phyloP scores from a whole-genome alignment of 2,888 invertebrate species.

The Conomelus anceps region DNA sequence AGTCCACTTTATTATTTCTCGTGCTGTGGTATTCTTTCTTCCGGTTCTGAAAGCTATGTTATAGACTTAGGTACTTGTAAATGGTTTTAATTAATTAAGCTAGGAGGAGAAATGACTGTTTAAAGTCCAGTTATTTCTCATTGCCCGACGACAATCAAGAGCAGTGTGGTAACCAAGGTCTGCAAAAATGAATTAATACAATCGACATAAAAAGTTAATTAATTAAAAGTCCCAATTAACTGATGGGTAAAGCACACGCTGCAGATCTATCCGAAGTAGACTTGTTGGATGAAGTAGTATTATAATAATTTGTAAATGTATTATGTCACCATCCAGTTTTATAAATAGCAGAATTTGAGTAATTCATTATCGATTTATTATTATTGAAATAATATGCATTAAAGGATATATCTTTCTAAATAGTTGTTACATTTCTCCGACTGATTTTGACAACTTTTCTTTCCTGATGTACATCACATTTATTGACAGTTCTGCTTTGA shows the following conservation, averaged over 20 bases:
- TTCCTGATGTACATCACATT: background rate
- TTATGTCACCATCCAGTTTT: background rate
- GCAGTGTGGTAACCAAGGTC: slow-evolving; percentile 34
- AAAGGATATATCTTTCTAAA: background rate
- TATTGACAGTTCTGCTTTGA: background rate
- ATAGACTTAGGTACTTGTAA: background rate
- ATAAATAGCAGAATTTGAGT: background rate
- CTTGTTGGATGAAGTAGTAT: background rate
- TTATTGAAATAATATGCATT: background rate
- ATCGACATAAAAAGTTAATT: background rate
- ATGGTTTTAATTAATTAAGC: slow-evolving; percentile 14
- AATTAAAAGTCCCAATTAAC: background rate
- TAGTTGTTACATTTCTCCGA: slow-evolving; percentile 1
- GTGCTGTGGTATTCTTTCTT: background rate
- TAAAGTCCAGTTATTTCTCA: slow-evolving; percentile 28
- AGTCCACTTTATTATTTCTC: background rate
- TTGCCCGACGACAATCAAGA: slow-evolving; percentile 38
- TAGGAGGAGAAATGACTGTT: slow-evolving; percentile 22
- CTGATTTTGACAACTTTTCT: background rate
- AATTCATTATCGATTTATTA: background rate
- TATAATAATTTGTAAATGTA: background rate
- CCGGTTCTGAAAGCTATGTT: background rate
- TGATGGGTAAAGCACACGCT: background rate
- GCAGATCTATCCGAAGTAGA: background rate
- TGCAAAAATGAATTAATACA: background rate